Evolutionary conservation across 2,797 vertebrate genomes (phyloP).

Genomic region (Manis crassicaudata): DNA sequence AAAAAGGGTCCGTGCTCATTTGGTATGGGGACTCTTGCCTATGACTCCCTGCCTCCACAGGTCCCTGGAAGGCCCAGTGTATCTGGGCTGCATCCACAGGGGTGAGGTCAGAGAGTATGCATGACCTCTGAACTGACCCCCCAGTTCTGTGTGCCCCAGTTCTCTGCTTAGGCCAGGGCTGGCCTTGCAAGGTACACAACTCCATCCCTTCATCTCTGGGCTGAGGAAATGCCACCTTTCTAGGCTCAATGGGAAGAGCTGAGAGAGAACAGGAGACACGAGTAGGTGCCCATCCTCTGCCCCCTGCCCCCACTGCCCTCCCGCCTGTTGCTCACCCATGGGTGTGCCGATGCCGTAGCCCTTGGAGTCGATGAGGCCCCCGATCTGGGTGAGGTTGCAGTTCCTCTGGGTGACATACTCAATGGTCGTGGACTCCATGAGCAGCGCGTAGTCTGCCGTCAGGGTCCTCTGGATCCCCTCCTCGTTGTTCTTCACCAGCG

Average conservation of each 20-base stretch:
- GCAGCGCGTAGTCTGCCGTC: conserved; percentile 96
- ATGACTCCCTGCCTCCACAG: background rate
- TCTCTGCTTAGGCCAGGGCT: background rate
- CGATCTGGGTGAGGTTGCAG: conserved; percentile 98
- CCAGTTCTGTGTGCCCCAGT: too few relatives aligned
- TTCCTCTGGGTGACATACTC: conserved; percentile 97
- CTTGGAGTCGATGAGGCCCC: conserved; percentile 97
- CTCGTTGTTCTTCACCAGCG: conserved; percentile 96
- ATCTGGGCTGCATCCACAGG: background rate
- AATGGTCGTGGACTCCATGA: conserved; percentile 98
- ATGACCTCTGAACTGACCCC: background rate
- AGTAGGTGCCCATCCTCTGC: rapidly evolving
- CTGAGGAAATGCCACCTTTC: background rate
- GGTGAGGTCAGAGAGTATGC: background rate
- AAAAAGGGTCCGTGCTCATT: background rate
- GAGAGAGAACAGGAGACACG: background rate
- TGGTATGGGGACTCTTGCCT: background rate
- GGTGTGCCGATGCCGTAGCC: conserved; percentile 98
- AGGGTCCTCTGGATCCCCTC: conserved; percentile 97
- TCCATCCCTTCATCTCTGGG: background rate
- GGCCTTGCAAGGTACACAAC: rapidly evolving
- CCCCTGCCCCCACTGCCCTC: rapidly evolving
- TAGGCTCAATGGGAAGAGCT: background rate
- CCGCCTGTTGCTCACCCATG: conserved; percentile 89
- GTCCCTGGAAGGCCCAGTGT: background rate